Conservation (phyloP, 1,140 invertebrate genomes). For the Pentalonia nigronervosa region DNA sequence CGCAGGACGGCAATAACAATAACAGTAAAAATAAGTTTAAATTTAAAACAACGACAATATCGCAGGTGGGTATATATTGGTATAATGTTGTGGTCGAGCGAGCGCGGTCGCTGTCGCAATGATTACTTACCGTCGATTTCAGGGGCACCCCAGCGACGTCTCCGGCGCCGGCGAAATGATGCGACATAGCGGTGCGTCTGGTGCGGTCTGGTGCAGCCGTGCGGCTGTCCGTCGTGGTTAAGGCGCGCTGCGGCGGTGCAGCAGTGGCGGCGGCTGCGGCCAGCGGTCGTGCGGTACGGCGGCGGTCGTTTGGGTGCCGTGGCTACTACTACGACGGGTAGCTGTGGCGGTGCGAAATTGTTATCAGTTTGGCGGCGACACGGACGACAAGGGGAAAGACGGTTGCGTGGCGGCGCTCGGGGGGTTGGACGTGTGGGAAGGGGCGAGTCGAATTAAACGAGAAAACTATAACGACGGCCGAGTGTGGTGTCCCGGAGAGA, state of each 20-base stretch:
- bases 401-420: not conserved
- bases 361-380: not conserved
- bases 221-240: slow-evolving; percentile 20
- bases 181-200: slow-evolving; percentile 51
- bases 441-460: not conserved
- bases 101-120: not conserved
- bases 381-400: not conserved
- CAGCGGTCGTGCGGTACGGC: slow-evolving; percentile 23
- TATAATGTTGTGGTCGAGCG: no score
- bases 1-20: not conserved
- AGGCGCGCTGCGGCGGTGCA: not conserved
- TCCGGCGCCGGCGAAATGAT: slow-evolving; percentile 57
- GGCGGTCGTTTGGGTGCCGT: slow-evolving; percentile 54
- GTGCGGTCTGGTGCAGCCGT: slow-evolving; percentile 26
- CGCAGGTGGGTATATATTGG: no score
- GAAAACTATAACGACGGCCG: not conserved
- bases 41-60: not conserved
- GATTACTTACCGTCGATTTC: slow-evolving; percentile 30
- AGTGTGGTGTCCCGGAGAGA: not conserved
- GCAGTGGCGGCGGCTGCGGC: not conserved
- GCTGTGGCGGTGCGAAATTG: not conserved
- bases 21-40: not conserved
- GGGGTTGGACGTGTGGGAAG: not conserved
- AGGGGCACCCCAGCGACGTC: slow-evolving; percentile 51
- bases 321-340: slow-evolving; percentile 38